These are phyloP conservation scores for Muscicapa adusta DNA, from an alignment of 2,113 vertebrate species.

Conservation along the genomic window DNA sequence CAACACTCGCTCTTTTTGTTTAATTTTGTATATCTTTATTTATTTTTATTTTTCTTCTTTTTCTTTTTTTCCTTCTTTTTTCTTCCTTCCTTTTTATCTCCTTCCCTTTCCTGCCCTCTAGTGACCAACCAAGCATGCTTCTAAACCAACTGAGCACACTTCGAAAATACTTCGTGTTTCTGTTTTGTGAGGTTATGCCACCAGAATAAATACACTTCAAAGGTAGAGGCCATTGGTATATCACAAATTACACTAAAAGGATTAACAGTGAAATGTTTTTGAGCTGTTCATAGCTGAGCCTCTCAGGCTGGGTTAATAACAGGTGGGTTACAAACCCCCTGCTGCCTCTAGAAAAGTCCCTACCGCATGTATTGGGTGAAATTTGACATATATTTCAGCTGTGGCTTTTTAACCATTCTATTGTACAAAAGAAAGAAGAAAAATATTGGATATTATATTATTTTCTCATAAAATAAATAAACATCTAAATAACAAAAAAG, in stretches of 20 bases:
- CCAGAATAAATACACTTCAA: background rate
- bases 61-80: rapidly evolving
- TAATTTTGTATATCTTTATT: background rate
- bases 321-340: rapidly evolving
- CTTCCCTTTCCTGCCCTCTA: slow-evolving; percentile 56
- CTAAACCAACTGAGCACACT: background rate
- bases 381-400: background rate
- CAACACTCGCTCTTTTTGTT: background rate
- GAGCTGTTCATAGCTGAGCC: background rate
- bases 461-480: background rate
- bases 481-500: background rate
- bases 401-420: background rate
- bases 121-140: background rate
- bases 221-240: background rate
- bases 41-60: background rate
- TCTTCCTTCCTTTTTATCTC: background rate
- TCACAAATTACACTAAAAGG: background rate
- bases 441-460: background rate
- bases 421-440: background rate
- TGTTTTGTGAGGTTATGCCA: background rate
- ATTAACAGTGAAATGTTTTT: background rate
- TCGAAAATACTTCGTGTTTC: background rate
- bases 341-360: background rate
- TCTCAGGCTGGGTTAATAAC: background rate
- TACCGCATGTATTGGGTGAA: background rate